phyloP scores from a whole-genome alignment of 2,888 invertebrate species.

The Neuroscelio doddi region DNA sequence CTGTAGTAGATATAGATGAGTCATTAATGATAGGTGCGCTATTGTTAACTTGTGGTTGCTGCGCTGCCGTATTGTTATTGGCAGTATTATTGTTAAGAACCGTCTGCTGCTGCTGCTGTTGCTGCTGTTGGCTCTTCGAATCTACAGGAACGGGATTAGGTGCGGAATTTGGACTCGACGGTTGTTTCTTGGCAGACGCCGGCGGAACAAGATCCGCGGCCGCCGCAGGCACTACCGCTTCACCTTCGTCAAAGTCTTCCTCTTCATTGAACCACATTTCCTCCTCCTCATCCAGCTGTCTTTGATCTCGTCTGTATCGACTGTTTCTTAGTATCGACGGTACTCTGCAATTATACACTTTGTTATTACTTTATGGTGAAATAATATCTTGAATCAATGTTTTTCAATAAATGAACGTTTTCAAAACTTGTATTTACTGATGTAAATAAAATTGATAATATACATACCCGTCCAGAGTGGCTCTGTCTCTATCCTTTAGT shows the following conservation, averaged over 20 bases:
- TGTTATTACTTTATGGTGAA: conserved; percentile 6
- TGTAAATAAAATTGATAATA: too few species aligned
- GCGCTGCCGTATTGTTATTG: conserved; percentile 72
- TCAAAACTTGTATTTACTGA: too few species aligned
- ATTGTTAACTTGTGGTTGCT: conserved; percentile 66
- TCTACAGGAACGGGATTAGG: conserved; percentile 61
- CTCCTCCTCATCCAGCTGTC: conserved; percentile 96
- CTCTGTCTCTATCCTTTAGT: conserved; percentile 88
- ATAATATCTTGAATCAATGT: background rate
- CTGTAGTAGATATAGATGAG: conserved; percentile 60
- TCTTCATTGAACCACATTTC: conserved; percentile 99
- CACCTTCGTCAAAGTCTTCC: conserved; percentile 91
- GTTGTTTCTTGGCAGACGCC: conserved; percentile 66
- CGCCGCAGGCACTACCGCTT: conserved; percentile 74
- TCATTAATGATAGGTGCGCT: conserved; percentile 62
- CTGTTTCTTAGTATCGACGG: conserved; percentile 86
- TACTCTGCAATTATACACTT: conserved; percentile 74
- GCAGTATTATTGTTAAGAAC: conserved; percentile 69
- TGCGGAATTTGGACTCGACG: conserved; percentile 61
- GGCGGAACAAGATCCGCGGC: conserved; percentile 69
- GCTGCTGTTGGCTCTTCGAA: conserved; percentile 66
- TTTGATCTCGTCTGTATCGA: conserved; percentile 92
- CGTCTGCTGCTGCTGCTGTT: conserved; percentile 56
- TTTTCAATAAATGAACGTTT: too few species aligned
- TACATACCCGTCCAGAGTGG: conserved; percentile 78